A percentile compares a stretch with the other conserved stretches of the same genome.
phyloP scores from a whole-genome alignment of 1,140 invertebrate genomes.

The Aporrectodea caliginosa region DNA sequence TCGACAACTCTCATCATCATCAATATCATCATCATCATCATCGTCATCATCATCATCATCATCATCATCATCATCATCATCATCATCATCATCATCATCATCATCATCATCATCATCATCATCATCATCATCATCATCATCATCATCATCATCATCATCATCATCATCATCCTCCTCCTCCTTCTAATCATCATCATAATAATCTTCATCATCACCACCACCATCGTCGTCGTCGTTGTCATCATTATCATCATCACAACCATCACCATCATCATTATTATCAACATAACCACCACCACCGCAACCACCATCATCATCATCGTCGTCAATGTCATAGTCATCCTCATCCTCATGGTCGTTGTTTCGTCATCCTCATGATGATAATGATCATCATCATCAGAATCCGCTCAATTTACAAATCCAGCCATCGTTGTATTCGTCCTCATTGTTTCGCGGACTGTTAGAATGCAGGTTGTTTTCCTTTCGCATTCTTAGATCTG shows the following conservation, averaged over 20 bases:
- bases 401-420: background rate
- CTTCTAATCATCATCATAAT: background rate
- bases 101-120: slow-evolving; percentile 26
- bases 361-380: slow-evolving; percentile 8
- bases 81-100: slow-evolving; percentile 26
- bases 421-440: background rate
- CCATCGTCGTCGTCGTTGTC: background rate
- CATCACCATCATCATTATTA: slow-evolving; percentile 25
- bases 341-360: background rate
- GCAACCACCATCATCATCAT: slow-evolving; percentile 24
- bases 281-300: slow-evolving; percentile 27
- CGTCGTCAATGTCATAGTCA: background rate
- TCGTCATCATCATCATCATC: slow-evolving; percentile 16
- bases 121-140: slow-evolving; percentile 31
- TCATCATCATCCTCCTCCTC: slow-evolving; percentile 6
- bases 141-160: slow-evolving; percentile 27
- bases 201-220: slow-evolving; percentile 13
- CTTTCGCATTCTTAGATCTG: slow-evolving; percentile 20
- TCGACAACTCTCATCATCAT: slow-evolving; percentile 3
- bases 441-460: background rate
- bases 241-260: slow-evolving; percentile 2
- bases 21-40: background rate
- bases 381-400: slow-evolving; percentile 9
- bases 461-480: background rate
- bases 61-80: slow-evolving; percentile 11